phyloP scores from a whole-genome alignment of 2,797 vertebrate genomes.

The Silurus aristotelis region DNA sequence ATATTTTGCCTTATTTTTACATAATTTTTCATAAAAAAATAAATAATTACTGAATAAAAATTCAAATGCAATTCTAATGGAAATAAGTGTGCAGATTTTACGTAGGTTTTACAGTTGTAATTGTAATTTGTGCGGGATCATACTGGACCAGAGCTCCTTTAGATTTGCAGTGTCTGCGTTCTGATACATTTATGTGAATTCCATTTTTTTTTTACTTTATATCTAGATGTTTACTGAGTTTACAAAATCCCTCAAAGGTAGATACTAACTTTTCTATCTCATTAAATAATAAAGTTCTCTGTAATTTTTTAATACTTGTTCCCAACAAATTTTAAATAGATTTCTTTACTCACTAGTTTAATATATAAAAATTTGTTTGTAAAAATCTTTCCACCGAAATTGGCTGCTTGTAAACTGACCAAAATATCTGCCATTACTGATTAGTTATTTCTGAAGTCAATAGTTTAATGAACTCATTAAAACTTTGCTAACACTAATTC shows the following conservation, averaged over 20 bases:
- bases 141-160: neutral
- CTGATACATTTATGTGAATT: neutral
- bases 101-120: neutral
- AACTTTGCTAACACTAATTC: conserved; percentile 1
- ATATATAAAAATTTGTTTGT: neutral
- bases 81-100: neutral
- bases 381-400: neutral
- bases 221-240: neutral
- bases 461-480: neutral
- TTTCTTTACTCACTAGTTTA: neutral
- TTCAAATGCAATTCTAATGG: neutral
- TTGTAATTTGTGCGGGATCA: neutral
- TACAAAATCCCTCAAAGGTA: neutral
- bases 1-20: neutral
- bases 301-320: neutral
- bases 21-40: neutral
- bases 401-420: neutral
- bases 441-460: neutral
- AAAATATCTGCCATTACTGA: neutral
- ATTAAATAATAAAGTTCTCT: neutral
- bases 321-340: neutral
- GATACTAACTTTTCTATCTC: neutral
- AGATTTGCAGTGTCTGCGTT: neutral
- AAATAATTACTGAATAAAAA: neutral
- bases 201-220: no score